Evolutionary conservation across 1,140 invertebrate species (phyloP), one percentile per base, ranked within the genome.

Genomic region (Achroia grisella): DNA sequence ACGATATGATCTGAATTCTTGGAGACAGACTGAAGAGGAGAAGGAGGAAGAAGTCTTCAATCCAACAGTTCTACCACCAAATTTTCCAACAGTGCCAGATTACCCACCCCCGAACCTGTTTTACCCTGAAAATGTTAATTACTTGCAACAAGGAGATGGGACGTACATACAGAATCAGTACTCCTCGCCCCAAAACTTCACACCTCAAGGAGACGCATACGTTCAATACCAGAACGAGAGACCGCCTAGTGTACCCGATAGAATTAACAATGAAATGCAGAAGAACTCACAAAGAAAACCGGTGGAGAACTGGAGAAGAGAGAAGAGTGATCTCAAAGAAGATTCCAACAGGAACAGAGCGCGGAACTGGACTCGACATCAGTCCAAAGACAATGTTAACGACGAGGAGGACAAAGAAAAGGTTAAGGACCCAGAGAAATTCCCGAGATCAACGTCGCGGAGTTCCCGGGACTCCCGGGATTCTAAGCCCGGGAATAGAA

Each of bases 141-240:
- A 80, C 35, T 48, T 81, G 0, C 80, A 84, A 31, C 80, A 84
- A 62, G 80, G 77, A 0, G 80, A 84, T 11, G 80, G 80, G 0
- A 15, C 70, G 0, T 82, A 84, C 32, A 81, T 84, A 46, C 80
- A 84, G 32, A 78, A 63, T 36, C 62, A 70, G 6, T 65, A 56
- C 11, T 51, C 45, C 14, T 36, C 43, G 0, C 68, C 64, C 11
- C 50, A 61, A 0, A 71, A 68, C 14, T 75, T 52, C 31, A 62
- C 57, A 9, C 52, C 65, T 0, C 73, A 72, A 39, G 65, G 64
- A 72, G 33, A 14, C 10, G 64, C 52, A 4, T 59, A 69, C n/a
- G 44, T 54, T 0, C 63, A 58, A 14, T 62, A 52, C 31, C 42
- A 36, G 39, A 8, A 23, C 52, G 56, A 72, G 33, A 12, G 43